Evolutionary conservation across 2,113 vertebrate species (phyloP), one percentile per base, ranked within the genome.

Genomic region (Grammomys surdaster): DNA sequence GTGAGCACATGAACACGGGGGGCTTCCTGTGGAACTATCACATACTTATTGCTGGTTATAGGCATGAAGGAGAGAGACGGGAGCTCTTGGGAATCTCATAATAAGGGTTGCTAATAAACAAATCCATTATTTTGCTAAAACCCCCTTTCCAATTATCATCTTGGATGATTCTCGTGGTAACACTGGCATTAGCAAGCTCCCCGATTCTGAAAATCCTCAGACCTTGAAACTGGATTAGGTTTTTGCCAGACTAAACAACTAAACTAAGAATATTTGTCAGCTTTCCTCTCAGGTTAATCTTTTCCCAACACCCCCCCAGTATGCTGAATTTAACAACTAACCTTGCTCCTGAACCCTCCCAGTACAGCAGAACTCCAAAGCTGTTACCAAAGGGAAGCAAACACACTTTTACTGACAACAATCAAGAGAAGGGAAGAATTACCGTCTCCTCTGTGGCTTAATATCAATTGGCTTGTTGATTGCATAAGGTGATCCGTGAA

Each of bases 391-490:
- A 78, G 91, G 76, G 76, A n/a, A 88, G 93, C 12, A 96, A 36
- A 88, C 72, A 95, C 67, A 97, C 43, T 76, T 97, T 96, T 89
- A 90, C 80, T 90, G 88, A 98, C 92, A 97, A 95, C 93, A 96
- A 89, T 89, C 48, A 89, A 97, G 96, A 82, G 98, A 98, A 96
- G 84, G 96, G 98, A 97, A 96, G 54, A 82, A 90, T 99, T 99
- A 99, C 99, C 99, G 96, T 99, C 98, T 99, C 97, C 98, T 99
- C 97, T 99, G 98, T 73, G 99, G 99, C 97, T 99, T 99, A 99
- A 99, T 99, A 98, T 99, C 99, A 98, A 99, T 99, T 92, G 99
- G 99, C 98, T 99, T 99, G 99, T 99, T 99, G 97, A 99, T 99
- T 97, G 99, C 99, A 98, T 98, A 99, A 90, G 99, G 99, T 0